phyloP scores from a whole-genome alignment of 2,888 invertebrate genomes.

The Dolichomitus sp. region DNA sequence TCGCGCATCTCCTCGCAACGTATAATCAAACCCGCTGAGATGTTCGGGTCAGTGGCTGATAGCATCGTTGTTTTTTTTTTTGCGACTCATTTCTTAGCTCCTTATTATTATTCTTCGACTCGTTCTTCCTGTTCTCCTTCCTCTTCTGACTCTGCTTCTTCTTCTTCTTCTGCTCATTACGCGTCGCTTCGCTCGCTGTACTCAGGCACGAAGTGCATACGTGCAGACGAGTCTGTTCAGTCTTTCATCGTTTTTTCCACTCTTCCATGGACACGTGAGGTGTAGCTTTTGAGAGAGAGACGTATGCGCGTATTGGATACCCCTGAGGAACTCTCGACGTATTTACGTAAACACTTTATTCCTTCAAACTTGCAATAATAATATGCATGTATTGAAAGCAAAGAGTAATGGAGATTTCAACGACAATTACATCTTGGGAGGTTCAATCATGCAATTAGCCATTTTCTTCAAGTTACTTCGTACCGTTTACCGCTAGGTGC shows the following conservation, averaged over 20 bases:
- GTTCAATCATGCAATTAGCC: not conserved
- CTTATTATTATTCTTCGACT: conserved; percentile 55
- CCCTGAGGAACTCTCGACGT: not conserved
- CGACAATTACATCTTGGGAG: not conserved
- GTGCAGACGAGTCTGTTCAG: conserved; percentile 15
- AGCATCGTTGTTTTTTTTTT: conserved; percentile 69
- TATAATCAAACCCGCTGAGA: conserved; percentile 75
- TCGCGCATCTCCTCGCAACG: conserved; percentile 61
- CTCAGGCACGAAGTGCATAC: conserved; percentile 20
- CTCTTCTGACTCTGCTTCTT: conserved; percentile 10
- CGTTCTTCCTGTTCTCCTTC: conserved; percentile 37
- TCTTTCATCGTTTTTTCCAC: conserved; percentile 16
- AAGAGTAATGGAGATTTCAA: not conserved
- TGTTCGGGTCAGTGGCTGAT: conserved; percentile 74
- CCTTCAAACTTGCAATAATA: not conserved
- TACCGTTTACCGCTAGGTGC: no score
- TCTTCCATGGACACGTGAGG: conserved; percentile 19
- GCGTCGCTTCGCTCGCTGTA: conserved; percentile 8
- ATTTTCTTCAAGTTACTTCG: no score
- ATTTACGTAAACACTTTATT: conserved; percentile 14
- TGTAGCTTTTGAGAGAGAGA: not conserved
- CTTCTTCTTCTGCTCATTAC: conserved; percentile 15
- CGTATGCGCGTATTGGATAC: not conserved
- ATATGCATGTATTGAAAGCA: not conserved
- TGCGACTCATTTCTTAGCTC: conserved; percentile 34